Base-by-base conservation (phyloP, 2,888 invertebrate species). In the Brassicogethes aeneus region DNA sequence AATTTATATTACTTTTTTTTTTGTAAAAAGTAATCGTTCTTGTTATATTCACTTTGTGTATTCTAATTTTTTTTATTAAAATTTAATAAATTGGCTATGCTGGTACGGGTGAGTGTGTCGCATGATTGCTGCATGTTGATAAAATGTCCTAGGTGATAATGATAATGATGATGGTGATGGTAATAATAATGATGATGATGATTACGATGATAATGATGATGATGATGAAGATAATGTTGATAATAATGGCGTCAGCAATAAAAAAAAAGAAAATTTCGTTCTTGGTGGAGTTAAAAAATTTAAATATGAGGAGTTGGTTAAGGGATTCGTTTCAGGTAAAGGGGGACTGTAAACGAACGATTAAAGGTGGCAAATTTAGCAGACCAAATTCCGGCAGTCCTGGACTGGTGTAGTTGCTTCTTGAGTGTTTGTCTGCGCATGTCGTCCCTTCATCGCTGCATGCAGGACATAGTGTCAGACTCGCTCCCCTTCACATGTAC, bases 391-490 rank as follows among this genome's bases (percentile, higher is more conserved):
- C 52, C 53, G 52, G 54, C 47, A 49, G 50, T 51, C 49, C 51
- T 54, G 51, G 53, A 47, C 54, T 39, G 49, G 50, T 50, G 50
- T 44, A 51, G 41, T 44, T 42, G 54, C 54, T 57, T 56, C 52
- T 32, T 54, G 61, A 59, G 55, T 60, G 60, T 60, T 59, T 56
- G 59, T 58, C 58, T 61, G 51, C 62, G 62, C 62, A 59, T 60
- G 59, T 57, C 37, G 40, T 38, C 39, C 43, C 32, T 39, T 37
- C 48, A 52, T 48, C 55, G 55, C 63, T 62, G 65, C 64, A 62
- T 64, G 62, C 64, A 62, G 63, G 64, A 59, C 66, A 65, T 67
- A 68, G 66, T 68, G 68, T 68, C 68, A 67, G 68, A 68, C 65
- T 63, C 63, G 61, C 60, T 59, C 58, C 59, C 56, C 48, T 56